Evolutionary conservation across 2,888 invertebrate species (phyloP), one percentile per base, ranked within the genome.

Genomic region (Brachyptera risi): DNA sequence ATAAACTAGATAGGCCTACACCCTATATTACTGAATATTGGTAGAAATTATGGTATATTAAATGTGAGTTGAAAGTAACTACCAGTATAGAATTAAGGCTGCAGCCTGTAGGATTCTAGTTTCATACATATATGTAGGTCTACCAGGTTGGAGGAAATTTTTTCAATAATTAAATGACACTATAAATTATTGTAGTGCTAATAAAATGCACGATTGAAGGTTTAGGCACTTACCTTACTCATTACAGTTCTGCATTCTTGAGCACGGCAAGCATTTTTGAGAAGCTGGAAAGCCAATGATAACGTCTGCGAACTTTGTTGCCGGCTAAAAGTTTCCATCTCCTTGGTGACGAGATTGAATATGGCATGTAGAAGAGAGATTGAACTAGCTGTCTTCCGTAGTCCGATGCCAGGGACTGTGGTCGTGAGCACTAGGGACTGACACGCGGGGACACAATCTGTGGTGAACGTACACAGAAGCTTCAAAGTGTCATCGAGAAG

Each of bases 391-490:
- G 75, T 73, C 72, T 77, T 81, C 54, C 80, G 71, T 1, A 78
- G 76, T 7, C 79, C 79, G 5, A 77, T 73, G 2, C 81, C 81
- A 24, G 79, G 77, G 19, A 78, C 70, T 11, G 76, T 72, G 47
- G 79, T 80, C 1, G 82, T 82, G 49, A 80, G 68, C 1, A 77
- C 74, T 64, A 83, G 70, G 13, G 80, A 77, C 56, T 78, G 78
- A 56, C 78, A 75, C n/a, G 79, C 82, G 81, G 78, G 76, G 13
- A 78, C 71, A 69, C 84, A 86, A 63, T 81, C 78, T 59, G 83
- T 83, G 1, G 84, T 85, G 67, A 83, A 85, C 0, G 83, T 84
- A 59, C 81, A 78, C 42, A 88, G 69, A 66, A 87, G 74, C 68
- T 81, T 80, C 58, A 86, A 73, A 15, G 80, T 77, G 17, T 81